Percentiles rank a stretch among this genome's conserved stretches.
Evolutionary conservation across 2,797 vertebrate species (phyloP).

Genomic region (Corythornis leucogaster): DNA sequence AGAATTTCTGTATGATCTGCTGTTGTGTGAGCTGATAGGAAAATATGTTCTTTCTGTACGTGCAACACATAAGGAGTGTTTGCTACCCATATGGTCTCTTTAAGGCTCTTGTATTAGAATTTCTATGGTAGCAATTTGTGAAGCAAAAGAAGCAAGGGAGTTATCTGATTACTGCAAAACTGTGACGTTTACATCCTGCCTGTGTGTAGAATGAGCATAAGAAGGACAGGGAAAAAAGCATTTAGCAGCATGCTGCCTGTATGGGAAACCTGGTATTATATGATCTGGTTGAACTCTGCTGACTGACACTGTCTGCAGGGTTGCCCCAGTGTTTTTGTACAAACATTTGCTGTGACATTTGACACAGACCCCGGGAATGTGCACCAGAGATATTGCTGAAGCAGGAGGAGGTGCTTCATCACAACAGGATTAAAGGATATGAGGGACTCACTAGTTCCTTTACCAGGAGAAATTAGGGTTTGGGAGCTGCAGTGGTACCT

Average conservation of each 20-base stretch:
- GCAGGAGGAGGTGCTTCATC: not conserved
- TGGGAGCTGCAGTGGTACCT: not conserved
- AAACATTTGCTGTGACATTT: not conserved
- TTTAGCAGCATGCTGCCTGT: not conserved
- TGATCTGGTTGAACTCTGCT: not conserved
- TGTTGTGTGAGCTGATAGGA: constrained; percentile 5
- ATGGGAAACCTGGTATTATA: not conserved
- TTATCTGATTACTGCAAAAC: not conserved
- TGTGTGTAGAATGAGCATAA: not conserved
- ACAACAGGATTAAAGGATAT: not conserved
- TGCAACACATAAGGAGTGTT: not conserved
- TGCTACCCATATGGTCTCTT: constrained; percentile 1
- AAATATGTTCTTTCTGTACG: not conserved
- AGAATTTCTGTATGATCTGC: constrained; percentile 14
- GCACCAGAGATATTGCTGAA: not conserved
- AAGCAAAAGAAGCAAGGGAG: not conserved
- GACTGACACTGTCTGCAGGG: not conserved
- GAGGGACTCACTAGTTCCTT: not conserved
- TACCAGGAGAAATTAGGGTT: not conserved
- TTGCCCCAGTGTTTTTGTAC: not conserved
- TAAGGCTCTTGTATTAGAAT: not conserved
- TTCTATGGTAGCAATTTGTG: not conserved
- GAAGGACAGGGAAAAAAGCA: not conserved
- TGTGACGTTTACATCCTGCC: not conserved
- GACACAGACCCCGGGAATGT: not conserved